phyloP scores from a whole-genome alignment of 2,113 vertebrate species.

The Elephas maximus region DNA sequence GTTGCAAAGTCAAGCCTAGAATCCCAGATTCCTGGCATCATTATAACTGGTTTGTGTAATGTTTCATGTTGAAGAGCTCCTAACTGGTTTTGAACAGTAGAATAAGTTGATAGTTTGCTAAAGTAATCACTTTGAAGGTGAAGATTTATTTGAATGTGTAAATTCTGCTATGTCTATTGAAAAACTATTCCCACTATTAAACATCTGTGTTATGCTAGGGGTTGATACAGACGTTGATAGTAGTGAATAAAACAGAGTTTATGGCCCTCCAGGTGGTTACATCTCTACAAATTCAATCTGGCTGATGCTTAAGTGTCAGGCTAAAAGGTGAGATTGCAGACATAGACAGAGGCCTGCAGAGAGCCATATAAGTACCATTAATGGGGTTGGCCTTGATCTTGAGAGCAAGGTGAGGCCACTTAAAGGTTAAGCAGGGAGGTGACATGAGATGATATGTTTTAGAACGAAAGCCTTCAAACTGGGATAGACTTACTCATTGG shows the following conservation, averaged over 20 bases:
- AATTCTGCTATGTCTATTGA: not conserved
- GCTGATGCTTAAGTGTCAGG: not conserved
- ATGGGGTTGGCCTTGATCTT: not conserved
- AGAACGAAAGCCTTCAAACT: not conserved
- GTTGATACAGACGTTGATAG: not conserved
- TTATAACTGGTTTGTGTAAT: not conserved
- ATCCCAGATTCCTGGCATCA: not conserved
- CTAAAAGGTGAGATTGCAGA: not conserved
- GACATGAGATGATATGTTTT: not conserved
- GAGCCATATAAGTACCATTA: not conserved
- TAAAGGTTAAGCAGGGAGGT: not conserved
- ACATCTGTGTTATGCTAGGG: not conserved
- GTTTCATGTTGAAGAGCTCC: not conserved
- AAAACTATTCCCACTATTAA: not conserved
- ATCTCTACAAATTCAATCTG: conserved; percentile 1
- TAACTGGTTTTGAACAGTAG: not conserved
- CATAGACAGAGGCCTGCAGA: not conserved
- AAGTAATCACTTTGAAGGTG: not conserved
- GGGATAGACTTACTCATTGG: not conserved
- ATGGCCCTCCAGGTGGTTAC: not conserved
- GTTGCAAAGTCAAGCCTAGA: not conserved
- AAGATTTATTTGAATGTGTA: not conserved
- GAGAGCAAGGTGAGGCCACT: not conserved
- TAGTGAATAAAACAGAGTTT: not conserved
- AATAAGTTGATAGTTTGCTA: not conserved